Conservation (phyloP, 1,140 invertebrate species). For the Cataglyphis hispanica region DNA sequence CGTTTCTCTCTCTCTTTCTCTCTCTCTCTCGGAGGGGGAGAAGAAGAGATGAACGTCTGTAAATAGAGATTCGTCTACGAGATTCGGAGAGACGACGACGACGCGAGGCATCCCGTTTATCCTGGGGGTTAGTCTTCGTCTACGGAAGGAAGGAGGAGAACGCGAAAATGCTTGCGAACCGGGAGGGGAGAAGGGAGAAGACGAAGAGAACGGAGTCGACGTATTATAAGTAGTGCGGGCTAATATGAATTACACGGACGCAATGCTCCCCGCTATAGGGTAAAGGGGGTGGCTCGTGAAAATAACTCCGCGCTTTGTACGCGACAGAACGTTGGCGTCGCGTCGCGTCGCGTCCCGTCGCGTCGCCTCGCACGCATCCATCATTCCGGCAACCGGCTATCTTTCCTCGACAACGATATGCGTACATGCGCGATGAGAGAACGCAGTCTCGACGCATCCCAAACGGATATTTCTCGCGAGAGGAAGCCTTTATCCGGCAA, state of each 20-base stretch:
- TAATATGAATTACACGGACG: constrained; percentile 80
- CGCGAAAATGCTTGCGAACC: background rate
- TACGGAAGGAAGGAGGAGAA: constrained; percentile 2
- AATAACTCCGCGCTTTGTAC: constrained; percentile 82
- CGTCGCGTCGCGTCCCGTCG: constrained; percentile 64
- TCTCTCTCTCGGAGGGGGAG: background rate
- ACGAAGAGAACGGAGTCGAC: constrained; percentile 42
- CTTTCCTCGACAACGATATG: constrained; percentile 33
- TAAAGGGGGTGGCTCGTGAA: constrained; percentile 70
- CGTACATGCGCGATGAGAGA: constrained; percentile 15
- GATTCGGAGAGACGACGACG: constrained; percentile 19
- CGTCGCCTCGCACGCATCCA: constrained; percentile 72
- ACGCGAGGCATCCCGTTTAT: constrained; percentile 38
- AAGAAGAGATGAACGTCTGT: constrained; percentile 35
- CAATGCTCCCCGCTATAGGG: constrained; percentile 53
- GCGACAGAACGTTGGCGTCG: constrained; percentile 79
- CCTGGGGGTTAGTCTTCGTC: background rate
- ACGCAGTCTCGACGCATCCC: background rate
- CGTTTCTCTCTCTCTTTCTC: background rate
- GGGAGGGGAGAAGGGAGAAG: constrained; percentile 31
- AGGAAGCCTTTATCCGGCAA: constrained; percentile 6
- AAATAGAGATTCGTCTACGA: constrained; percentile 59
- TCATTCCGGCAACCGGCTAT: constrained; percentile 80
- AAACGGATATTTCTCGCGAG: background rate
- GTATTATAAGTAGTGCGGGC: constrained; percentile 71